These are phyloP conservation scores for Drosophila burlai DNA, from an alignment of 1,140 invertebrate species.

Conservation along the genomic window DNA sequence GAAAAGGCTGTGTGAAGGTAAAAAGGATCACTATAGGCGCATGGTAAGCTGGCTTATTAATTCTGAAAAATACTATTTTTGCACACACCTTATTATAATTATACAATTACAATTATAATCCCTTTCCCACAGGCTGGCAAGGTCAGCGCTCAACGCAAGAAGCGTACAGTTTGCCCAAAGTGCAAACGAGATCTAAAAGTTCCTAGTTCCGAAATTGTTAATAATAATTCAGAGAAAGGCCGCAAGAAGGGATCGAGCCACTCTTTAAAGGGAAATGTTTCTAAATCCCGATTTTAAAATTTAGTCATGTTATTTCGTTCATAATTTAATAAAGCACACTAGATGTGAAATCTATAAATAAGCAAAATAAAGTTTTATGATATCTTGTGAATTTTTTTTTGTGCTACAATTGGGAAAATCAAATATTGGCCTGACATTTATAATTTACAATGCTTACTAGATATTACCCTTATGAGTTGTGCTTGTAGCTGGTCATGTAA, in stretches of 20 bases:
- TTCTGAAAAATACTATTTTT: no score
- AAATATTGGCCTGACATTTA: neutral
- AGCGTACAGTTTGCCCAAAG: neutral
- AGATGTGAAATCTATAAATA: neutral
- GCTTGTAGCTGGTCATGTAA: conserved; percentile 11
- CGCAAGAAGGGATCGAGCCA: no score
- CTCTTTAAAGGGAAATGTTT: neutral
- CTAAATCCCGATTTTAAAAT: neutral
- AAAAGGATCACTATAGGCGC: neutral
- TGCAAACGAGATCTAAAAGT: neutral
- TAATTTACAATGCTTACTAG: neutral
- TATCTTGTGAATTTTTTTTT: neutral
- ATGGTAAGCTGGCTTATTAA: neutral
- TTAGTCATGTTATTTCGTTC: neutral
- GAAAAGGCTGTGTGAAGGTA: rapidly evolving
- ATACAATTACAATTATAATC: neutral
- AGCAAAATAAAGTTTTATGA: neutral
- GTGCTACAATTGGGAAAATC: neutral
- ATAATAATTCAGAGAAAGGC: neutral
- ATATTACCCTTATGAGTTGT: neutral
- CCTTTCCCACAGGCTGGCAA: neutral
- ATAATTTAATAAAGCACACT: neutral
- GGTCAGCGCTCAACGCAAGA: neutral
- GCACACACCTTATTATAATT: no score
- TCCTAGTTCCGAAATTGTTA: neutral